These are phyloP conservation scores for Muntiacus muntjak DNA, from an alignment of 2,113 vertebrate species.

Conservation along the genomic window DNA sequence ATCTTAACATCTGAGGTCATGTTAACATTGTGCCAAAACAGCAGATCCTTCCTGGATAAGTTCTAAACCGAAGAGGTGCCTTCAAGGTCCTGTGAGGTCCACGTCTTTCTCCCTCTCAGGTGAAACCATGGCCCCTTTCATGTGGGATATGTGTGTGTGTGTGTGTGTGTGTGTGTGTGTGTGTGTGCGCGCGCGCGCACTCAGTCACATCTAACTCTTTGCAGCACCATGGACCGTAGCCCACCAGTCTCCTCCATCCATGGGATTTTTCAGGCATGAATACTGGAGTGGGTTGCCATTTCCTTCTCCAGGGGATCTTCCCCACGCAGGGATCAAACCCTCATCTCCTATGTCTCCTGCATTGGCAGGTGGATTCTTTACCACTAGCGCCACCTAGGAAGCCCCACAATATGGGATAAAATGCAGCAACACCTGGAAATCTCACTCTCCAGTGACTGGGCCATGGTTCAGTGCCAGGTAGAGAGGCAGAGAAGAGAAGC, in stretches of 20 bases:
- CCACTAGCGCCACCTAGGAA: not conserved
- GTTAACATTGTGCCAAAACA: not conserved
- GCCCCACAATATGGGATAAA: not conserved
- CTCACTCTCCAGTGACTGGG: not conserved
- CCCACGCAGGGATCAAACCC: not conserved
- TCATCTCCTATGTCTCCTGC: not conserved
- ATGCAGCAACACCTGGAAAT: not conserved
- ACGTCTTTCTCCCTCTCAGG: not conserved
- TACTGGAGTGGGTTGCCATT: not conserved
- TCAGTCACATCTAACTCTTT: not conserved
- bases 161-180: not conserved
- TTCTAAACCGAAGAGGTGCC: not conserved
- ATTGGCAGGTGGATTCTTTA: not conserved
- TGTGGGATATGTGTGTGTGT: rapidly evolving
- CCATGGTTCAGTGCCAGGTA: not conserved
- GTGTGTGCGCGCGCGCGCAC: not conserved
- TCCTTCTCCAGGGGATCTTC: not conserved
- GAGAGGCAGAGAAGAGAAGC: not conserved
- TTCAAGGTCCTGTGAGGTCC: not conserved
- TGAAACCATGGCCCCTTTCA: not conserved
- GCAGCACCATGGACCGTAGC: not conserved
- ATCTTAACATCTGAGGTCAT: not conserved
- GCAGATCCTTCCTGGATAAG: not conserved
- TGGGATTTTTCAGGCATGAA: not conserved
- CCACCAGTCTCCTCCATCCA: not conserved